Evolutionary conservation across 2,113 vertebrate genomes (phyloP), one percentile per base, ranked within the genome.

Genomic region (Crotalus helleri): DNA sequence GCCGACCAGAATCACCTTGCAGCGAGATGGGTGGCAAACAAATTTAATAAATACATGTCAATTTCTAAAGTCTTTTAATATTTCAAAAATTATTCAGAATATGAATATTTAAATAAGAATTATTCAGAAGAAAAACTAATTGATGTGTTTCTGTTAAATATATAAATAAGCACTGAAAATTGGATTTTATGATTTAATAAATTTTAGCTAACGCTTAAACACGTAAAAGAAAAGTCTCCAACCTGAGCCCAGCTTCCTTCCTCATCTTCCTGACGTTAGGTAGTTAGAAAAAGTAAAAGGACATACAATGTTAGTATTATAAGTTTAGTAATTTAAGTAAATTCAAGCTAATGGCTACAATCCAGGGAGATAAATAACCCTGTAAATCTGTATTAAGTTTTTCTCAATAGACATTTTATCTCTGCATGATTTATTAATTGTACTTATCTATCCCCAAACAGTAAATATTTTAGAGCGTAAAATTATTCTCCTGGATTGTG

Each of bases 191-290:
- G 46, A 12, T 39, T 33, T 88, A 92, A 74, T 55, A 69, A 74
- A 69, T 13, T n/a, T 55, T 57, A 33, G 85, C 8, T n/a, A 15
- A 55, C 19, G 13, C 44, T 92, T 88, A 64, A 89, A 92, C 61
- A 53, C 81, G 86, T 87, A 90, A 93, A 64, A 90, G 55, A 93
- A 92, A 96, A 97, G 93, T 96, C 97, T 98, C 99, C 98, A 98
- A 99, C 99, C 99, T 99, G 99, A 97, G 99, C 99, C 99, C 99
- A 99, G 99, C 99, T 99, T 95, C 99, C 98, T 98, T 99, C 99
- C 98, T 99, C 99, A 98, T 99, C 99, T 96, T 99, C 99, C 99
- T 99, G 98, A 96, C 94, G 98, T 98, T 98, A 99, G 87, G 97
- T 97, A 97, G 98, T 99, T 98, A 99, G 98, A 98, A 98, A 81